Percentiles rank a stretch among this genome's conserved stretches.
These are phyloP conservation scores for Amblyopsis rosae DNA, from an alignment of 2,113 vertebrate genomes.

Conservation along the genomic window DNA sequence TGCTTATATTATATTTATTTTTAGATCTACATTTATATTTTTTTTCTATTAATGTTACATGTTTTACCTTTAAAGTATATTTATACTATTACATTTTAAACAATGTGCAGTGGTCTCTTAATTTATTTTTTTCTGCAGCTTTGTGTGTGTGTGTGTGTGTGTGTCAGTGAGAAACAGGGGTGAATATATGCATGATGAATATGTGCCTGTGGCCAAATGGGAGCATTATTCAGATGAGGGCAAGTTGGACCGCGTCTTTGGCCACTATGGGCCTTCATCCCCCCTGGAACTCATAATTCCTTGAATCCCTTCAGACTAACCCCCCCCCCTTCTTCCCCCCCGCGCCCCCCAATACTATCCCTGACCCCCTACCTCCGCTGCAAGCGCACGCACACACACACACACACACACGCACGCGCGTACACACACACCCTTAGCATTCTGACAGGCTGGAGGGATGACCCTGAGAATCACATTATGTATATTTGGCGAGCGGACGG, in stretches of 20 bases:
- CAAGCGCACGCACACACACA: slow-evolving; percentile 5
- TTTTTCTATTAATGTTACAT: no score
- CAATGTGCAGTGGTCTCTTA: no score
- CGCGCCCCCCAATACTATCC: not conserved
- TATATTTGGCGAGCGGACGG: slow-evolving; percentile 75
- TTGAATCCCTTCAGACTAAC: slow-evolving; percentile 36
- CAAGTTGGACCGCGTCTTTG: not conserved
- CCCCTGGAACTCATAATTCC: slow-evolving; percentile 52
- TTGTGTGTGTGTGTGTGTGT: no score
- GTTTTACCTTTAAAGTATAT: no score
- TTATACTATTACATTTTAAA: no score
- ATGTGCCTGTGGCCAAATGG: no score
- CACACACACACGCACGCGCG: slow-evolving; percentile 11
- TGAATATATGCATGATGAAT: no score
- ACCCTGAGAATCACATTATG: slow-evolving; percentile 82
- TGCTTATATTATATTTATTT: no score
- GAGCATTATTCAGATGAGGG: no score
- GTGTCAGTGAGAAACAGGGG: no score
- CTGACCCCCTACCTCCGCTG: slow-evolving; percentile 38
- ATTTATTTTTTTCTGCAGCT: no score
- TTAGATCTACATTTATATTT: no score
- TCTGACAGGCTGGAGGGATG: slow-evolving; percentile 78
- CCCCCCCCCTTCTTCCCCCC: slow-evolving; percentile 1
- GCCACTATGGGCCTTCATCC: slow-evolving; percentile 44
- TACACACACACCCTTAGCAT: slow-evolving; percentile 31